Evolutionary conservation across 2,797 vertebrate species (phyloP).

Genomic region (Erethizon dorsatum): DNA sequence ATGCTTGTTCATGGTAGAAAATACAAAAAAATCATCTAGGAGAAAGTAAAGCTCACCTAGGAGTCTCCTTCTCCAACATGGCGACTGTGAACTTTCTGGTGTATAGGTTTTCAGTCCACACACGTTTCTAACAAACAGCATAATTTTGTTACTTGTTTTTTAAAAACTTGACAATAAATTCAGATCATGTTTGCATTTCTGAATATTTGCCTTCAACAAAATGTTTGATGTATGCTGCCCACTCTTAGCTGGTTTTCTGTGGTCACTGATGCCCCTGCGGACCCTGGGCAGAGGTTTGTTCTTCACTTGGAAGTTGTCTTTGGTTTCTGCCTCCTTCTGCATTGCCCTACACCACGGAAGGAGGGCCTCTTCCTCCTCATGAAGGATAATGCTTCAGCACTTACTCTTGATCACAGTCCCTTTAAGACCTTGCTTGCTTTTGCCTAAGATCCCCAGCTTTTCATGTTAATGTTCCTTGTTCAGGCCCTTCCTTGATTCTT

Average conservation of each 20-base stretch:
- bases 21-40: conserved; percentile 34
- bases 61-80: background rate
- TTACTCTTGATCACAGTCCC: background rate
- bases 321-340: background rate
- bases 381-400: background rate
- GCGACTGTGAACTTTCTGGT: background rate
- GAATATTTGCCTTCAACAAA: background rate
- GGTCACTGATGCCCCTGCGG: background rate
- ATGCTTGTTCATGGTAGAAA: conserved; percentile 71
- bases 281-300: background rate
- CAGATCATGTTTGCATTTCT: background rate
- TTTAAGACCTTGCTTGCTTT: background rate
- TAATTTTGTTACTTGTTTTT: background rate
- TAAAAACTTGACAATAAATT: background rate
- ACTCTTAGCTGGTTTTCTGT: background rate
- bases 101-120: no score
- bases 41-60: conserved; percentile 62
- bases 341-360: background rate
- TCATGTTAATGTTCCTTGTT: background rate
- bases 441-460: background rate
- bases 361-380: background rate
- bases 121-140: background rate
- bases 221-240: background rate
- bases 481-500: background rate
- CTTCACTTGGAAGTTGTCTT: background rate